Base-by-base conservation (phyloP, 2,888 invertebrate genomes). In the Clepsis dumicolana region DNA sequence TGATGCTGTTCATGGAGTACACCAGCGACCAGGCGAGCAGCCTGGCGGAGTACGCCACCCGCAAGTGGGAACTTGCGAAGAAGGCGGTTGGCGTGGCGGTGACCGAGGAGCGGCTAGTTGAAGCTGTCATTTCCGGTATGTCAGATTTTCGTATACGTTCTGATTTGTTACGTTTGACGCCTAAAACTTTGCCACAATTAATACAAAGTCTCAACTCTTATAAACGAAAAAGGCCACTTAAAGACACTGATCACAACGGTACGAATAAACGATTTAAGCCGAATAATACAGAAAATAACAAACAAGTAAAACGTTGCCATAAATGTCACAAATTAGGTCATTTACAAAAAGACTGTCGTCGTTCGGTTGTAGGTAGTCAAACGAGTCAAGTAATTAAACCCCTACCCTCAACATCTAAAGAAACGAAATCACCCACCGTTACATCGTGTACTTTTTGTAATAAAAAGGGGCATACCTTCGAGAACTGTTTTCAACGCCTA, bases 131-230 rank as follows among this genome's bases (percentile, higher is more conserved):
- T 35, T 70, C 64, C 12, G 71, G 69, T 69, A 70, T 71, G 69
- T 64, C 71, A 24, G 69, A 70, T 16, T 71, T 71, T 54, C 71
- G 69, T 54, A 71, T 69, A 44, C 32, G 71, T n/a, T 71, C 71
- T 10, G 69, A 71, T 60, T 64, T 71, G 71, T 59, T 71, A 44
- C 59, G 68, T 29, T 54, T 72, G 12, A 72, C 68, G 25, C 72
- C 67, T n/a, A 72, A 67, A 61, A 67, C 10, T 1, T 63, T 70
- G 35, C 67, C 70, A 2, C 68, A 65, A 12, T 35, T 65, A n/a
- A 60, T 71, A 12, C 65, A 64, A 62, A 65, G 65, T 29, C 59
- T 65, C 4, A 71, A 65, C 41, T 65, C 64, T 4, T 70, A 57
- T 52, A 67, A 70, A 61, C 67, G 67, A 7, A 71, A 67, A 38